Base-by-base conservation (phyloP, 2,797 vertebrate species). In the Anomalospiza imberbis region DNA sequence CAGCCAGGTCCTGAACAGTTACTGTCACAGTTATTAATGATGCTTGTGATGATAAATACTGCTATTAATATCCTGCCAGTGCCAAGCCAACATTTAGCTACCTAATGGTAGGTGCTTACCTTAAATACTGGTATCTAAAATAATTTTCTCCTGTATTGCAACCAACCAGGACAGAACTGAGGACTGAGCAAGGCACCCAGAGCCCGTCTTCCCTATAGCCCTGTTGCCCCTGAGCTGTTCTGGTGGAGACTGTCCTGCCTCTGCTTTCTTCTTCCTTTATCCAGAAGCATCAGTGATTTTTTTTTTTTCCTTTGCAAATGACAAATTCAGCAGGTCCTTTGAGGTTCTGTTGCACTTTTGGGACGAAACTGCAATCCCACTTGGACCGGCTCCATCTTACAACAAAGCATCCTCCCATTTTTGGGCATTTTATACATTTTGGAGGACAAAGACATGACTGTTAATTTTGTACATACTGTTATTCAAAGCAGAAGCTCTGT, bases 401-500 rank as follows among this genome's bases (percentile, higher is more conserved):
- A 60, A 72, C 22, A 48, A n/a, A 75, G 9, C 31, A 74, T 74
- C 47, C 36, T 85, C 42, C 40, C 16, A 17, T 28, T 84, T 95
- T 91, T 40, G 16, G n/a, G 38, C 2, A 3, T 77, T 89, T 85
- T 78, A 26, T 72, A 62, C 44, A 12, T 88, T 91, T 83, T 51
- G 29, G 36, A 91, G 20, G 47, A 93, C 77, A 87, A 91, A 91
- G 88, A 36, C 58, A 17, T 4, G 86, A 44, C 9, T 6, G 17
- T 73, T 82, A 62, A 58, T 45, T 88, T 93, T 73, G 80, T 55
- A 73, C 50, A 48, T 60, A 75, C 20, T 29, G 31, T 80, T 94
- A 92, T 77, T 88, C 90, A 88, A 81, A 94, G 67, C 80, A 90
- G 71, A 90, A 86, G 61, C 53, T 53, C 77, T 76, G 70, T 92